Base-by-base conservation (phyloP, 1,140 invertebrate genomes). In the Lepidurus packardi region DNA sequence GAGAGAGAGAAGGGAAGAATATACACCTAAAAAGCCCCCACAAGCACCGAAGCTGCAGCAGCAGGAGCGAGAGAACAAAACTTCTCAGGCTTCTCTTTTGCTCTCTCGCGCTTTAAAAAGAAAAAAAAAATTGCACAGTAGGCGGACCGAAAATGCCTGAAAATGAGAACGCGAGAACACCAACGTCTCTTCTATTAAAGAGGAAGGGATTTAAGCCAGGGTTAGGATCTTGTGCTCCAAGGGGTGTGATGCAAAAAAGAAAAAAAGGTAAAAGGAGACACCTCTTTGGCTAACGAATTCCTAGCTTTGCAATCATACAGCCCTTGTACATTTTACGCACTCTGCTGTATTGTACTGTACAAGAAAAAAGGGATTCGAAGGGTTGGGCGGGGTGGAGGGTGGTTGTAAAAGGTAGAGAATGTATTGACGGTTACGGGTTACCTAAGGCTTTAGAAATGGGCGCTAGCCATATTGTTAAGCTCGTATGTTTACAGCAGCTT, bases 201-300 rank as follows among this genome's bases (percentile, higher is more conserved):
- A 21, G 16, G 53, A 65, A 21, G 21, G 16, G 34, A 34, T 34
- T 34, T 13, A 21, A 65, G 53, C 53, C 16, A 65, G 53, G 21
- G 21, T 13, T 7, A n/a, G 53, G n/a, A 65, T 34, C 34, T 34
- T 34, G 4, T 65, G n/a, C 53, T 13, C 53, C n/a, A 13, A 65
- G 9, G 53, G 34, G 34, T 34, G 53, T 65, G 53, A 65, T 65
- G 53, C 21, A 65, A 65, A 65, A 65, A 65, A n/a, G 53, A 0
- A 21, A 13, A 13, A 65, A 21, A 65, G 10, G 53, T 7, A 1
- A 13, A 65, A 34, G 34, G 34, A 34, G 34, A 34, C 34, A 65
- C 53, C 53, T 65, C 53, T 65, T 65, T 65, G 21, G 53, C 21
- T 65, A 65, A 65, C 53, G 53, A 65, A 65, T 65, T 65, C 53